phyloP scores from a whole-genome alignment of 2,113 vertebrate species.

The Equus przewalskii region DNA sequence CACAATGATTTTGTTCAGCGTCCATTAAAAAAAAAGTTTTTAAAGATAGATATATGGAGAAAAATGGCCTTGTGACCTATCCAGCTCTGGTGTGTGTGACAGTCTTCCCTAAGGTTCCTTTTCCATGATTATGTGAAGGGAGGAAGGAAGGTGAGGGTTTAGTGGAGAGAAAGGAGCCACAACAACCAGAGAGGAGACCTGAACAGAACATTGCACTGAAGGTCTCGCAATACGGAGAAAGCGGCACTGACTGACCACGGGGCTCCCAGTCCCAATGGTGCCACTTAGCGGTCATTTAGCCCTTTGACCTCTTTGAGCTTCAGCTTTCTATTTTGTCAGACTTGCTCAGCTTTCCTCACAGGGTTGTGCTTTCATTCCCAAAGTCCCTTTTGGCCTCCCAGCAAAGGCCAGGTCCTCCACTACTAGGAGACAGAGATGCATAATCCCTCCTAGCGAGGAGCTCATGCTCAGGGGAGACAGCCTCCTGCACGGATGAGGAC shows the following conservation, averaged over 20 bases:
- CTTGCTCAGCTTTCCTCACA: background rate
- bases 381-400: background rate
- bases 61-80: background rate
- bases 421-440: background rate
- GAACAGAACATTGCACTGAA: background rate
- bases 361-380: background rate
- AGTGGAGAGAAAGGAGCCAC: background rate
- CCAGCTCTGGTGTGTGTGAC: background rate
- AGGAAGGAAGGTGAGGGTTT: background rate
- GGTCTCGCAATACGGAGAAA: background rate
- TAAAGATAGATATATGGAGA: background rate
- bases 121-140: background rate
- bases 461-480: background rate
- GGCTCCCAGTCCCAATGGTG: background rate
- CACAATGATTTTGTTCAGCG: background rate
- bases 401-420: background rate
- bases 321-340: background rate
- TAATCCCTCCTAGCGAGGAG: background rate
- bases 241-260: accelerated
- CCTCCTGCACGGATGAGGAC: background rate
- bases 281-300: background rate
- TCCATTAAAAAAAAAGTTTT: background rate
- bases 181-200: background rate
- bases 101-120: background rate
- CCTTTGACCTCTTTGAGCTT: background rate